Conservation (phyloP, 2,797 vertebrate species). For the Vespertilio murinus region DNA sequence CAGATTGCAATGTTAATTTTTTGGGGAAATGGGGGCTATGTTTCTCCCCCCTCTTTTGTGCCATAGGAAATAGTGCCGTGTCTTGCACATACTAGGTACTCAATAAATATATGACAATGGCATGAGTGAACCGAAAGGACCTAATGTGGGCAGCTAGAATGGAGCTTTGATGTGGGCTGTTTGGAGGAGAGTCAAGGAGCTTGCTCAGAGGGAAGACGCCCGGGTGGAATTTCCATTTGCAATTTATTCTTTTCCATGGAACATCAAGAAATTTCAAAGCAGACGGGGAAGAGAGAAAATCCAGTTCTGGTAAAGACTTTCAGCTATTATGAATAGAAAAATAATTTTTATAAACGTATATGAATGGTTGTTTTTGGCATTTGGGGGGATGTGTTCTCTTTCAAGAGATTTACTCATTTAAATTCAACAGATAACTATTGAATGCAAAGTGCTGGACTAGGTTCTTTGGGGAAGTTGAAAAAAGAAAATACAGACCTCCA, state of each 20-base stretch:
- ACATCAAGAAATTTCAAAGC: slow-evolving; percentile 9
- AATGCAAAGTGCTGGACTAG: not conserved
- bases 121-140: not conserved
- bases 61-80: not conserved
- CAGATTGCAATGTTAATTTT: not conserved
- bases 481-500: not conserved
- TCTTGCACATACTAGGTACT: not conserved
- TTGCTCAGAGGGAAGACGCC: not conserved
- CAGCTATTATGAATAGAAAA: not conserved
- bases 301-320: not conserved
- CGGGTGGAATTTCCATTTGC: not conserved
- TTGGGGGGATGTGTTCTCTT: not conserved
- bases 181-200: not conserved
- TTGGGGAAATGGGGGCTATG: not conserved
- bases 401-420: not conserved
- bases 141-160: not conserved
- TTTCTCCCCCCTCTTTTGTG: not conserved
- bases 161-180: not conserved
- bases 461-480: not conserved
- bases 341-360: not conserved
- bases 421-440: not conserved
- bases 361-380: not conserved
- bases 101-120: not conserved
- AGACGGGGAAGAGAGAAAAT: not conserved
- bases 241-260: slow-evolving; percentile 22